Base-by-base conservation (phyloP, 2,888 invertebrate genomes). In the Junonia oenone region DNA sequence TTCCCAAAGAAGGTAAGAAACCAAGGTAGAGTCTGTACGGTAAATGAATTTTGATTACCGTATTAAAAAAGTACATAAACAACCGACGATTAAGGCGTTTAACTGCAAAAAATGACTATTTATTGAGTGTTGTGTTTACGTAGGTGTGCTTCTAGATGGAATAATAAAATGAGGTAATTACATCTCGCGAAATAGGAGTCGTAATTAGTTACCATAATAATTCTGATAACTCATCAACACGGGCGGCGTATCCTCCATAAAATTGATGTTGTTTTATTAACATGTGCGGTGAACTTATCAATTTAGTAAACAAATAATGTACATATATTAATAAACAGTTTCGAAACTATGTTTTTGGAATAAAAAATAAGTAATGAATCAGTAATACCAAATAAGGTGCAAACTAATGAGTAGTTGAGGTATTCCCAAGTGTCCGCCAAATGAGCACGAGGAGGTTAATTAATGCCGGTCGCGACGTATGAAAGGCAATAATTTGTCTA, bases 1-100 rank as follows among this genome's bases (percentile, higher is more conserved):
- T 89, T 85, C 69, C 89, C 88, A 66, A 88, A 90, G 84, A 89
- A 90, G 90, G 90, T 88, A 79, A 84, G 85, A 45, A 35, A 51
- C 43, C 27, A 52, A 46, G 43, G 35, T 54, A 17, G 1, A 49
- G 13, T 9, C 55, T 45, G 49, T 46, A 60, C 55, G 55, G 46
- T 43, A 35, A 50, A 45, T 27, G 57, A 60, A 60, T 60, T 60
- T 60, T 52, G 49, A 55, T 60, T 17, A 15, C 51, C 53, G 38
- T 17, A 52, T 26, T 38, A 46, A 47, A 22, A 49, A 29, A 46
- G 52, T 27, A 54, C 27, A 55, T 51, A 57, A 53, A 61, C 45
- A 61, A 48, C n/a, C 33, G 15, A 17, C 43, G 38, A 51, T 49
- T 56, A 47, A 33, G 27, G 40, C 45, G 31, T 51, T 57, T 37